These are phyloP conservation scores for Quadroppia sp. DNA, from an alignment of 2,888 invertebrate genomes.

Conservation along the genomic window DNA sequence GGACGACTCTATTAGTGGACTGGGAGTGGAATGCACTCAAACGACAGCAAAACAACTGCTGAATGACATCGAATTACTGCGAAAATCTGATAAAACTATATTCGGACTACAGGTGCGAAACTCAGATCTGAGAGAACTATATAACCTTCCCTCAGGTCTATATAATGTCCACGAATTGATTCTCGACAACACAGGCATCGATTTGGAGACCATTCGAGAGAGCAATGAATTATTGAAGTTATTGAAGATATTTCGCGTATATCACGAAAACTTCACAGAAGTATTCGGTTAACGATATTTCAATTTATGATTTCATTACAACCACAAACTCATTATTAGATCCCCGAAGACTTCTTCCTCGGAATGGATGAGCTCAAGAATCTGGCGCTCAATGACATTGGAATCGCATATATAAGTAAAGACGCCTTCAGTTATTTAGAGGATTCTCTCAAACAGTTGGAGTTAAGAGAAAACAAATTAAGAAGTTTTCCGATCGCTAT, in stretches of 20 bases:
- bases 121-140: constrained; percentile 39
- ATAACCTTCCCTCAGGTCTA: constrained; percentile 41
- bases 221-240: constrained; percentile 38
- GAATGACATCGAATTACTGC: constrained; percentile 32
- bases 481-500: constrained; percentile 41
- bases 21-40: constrained; percentile 35
- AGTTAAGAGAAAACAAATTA: constrained; percentile 42
- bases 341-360: constrained; percentile 42
- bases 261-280: constrained; percentile 42
- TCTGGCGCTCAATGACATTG: constrained; percentile 41
- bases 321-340: background rate
- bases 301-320: background rate
- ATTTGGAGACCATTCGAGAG: constrained; percentile 41
- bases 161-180: constrained; percentile 40
- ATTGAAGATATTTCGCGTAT: constrained; percentile 38
- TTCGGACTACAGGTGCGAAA: constrained; percentile 37
- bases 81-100: constrained; percentile 24
- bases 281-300: background rate
- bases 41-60: constrained; percentile 38
- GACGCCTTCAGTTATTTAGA: constrained; percentile 43
- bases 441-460: constrained; percentile 40
- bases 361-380: constrained; percentile 41
- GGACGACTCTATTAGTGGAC: background rate
- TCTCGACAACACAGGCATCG: constrained; percentile 43
- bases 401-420: constrained; percentile 38